phyloP scores from a whole-genome alignment of 2,113 vertebrate genomes.

The Onychorhynchus coronatus region DNA sequence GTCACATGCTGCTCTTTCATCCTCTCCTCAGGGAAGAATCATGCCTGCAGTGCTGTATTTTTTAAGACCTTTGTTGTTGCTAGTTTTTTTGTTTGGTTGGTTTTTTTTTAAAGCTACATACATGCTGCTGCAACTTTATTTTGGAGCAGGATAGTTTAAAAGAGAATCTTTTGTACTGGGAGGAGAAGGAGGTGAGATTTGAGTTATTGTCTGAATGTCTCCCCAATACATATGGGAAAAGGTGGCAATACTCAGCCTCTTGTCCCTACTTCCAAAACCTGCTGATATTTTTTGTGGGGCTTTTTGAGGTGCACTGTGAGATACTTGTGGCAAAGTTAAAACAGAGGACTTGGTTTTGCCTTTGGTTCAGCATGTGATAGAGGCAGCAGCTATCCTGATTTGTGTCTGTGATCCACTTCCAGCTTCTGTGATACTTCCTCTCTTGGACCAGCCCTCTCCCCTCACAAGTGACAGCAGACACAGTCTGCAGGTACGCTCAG shows the following conservation, averaged over 20 bases:
- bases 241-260: background rate
- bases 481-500: background rate
- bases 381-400: background rate
- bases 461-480: background rate
- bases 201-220: background rate
- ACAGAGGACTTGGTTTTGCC: background rate
- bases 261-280: background rate
- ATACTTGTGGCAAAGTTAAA: background rate
- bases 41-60: constrained; percentile 3
- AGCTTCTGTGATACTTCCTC: background rate
- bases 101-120: background rate
- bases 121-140: background rate
- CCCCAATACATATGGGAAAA: background rate
- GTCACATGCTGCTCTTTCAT: constrained; percentile 52
- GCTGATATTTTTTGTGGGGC: background rate
- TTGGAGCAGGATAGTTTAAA: background rate
- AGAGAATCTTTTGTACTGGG: background rate
- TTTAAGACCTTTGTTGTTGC: background rate
- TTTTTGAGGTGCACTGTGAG: background rate
- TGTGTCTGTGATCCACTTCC: background rate
- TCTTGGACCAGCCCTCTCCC: background rate
- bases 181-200: background rate
- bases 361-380: background rate
- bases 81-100: background rate
- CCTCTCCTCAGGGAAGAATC: background rate